Percentiles rank a stretch among this genome's conserved stretches.
These are phyloP conservation scores for Xenentodon cancila DNA, from an alignment of 2,797 vertebrate species.

Conservation along the genomic window DNA sequence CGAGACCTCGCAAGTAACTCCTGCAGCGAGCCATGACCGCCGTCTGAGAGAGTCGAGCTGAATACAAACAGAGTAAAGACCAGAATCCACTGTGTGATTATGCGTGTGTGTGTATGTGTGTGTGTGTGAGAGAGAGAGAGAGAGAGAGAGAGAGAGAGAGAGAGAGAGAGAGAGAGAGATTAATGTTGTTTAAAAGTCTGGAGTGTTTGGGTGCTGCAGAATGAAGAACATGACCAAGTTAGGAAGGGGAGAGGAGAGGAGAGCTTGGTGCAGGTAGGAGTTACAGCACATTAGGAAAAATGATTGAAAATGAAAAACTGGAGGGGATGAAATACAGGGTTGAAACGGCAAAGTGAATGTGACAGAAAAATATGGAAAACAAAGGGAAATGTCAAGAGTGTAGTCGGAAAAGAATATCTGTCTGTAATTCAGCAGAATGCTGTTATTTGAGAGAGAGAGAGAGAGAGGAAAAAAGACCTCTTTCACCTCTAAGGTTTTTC, in stretches of 20 bases:
- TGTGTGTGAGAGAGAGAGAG: slow-evolving; percentile 27
- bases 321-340: not conserved
- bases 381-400: too few species aligned
- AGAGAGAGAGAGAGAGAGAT: slow-evolving; percentile 29
- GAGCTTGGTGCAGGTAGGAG: too few species aligned
- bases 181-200: slow-evolving; percentile 66
- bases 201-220: slow-evolving; percentile 54
- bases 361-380: not conserved
- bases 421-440: too few species aligned
- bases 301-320: not conserved
- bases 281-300: not conserved
- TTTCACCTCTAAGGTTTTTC: too few species aligned
- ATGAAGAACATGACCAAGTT: slow-evolving; percentile 77
- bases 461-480: too few species aligned
- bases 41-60: slow-evolving; percentile 36
- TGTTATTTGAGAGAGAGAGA: too few species aligned
- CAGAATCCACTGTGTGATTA: slow-evolving; percentile 19
- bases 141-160: slow-evolving; percentile 13
- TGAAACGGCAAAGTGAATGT: not conserved
- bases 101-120: slow-evolving; percentile 22
- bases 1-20: slow-evolving; percentile 70
- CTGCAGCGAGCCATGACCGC: slow-evolving; percentile 69
- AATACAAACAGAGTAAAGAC: slow-evolving; percentile 49
- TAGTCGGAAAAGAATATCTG: too few species aligned
- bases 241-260: slow-evolving; percentile 41